Evolutionary conservation across 2,797 vertebrate species (phyloP).

Genomic region (Urosaurus nigricauda): DNA sequence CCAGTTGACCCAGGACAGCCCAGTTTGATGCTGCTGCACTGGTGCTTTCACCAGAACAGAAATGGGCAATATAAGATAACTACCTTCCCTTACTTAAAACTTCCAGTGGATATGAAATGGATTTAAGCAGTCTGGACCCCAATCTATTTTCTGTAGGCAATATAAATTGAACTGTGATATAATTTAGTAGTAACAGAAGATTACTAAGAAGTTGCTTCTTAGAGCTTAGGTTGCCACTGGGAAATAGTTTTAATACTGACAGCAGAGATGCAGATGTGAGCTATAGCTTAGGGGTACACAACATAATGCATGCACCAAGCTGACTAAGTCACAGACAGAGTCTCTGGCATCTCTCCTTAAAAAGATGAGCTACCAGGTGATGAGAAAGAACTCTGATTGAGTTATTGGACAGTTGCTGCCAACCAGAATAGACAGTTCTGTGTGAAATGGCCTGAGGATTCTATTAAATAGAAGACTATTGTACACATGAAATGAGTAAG

Average conservation of each 20-base stretch:
- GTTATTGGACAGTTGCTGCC: background rate
- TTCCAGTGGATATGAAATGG: background rate
- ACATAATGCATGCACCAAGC: background rate
- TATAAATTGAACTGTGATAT: background rate
- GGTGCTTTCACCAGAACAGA: background rate
- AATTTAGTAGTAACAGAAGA: background rate
- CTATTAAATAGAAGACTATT: background rate
- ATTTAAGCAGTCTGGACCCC: background rate
- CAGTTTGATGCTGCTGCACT: background rate
- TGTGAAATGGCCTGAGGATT: background rate
- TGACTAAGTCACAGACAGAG: background rate
- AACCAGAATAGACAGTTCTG: background rate
- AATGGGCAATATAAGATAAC: background rate
- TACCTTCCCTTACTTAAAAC: background rate
- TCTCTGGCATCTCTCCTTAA: background rate
- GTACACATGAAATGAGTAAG: background rate
- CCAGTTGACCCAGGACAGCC: background rate
- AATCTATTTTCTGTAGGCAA: background rate
- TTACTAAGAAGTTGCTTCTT: background rate
- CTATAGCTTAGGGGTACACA: too few relatives aligned
- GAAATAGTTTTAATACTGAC: background rate
- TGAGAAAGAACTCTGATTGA: background rate
- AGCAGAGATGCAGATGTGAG: background rate
- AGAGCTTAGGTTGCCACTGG: background rate
- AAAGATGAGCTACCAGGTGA: background rate